Conservation (phyloP, 1,140 invertebrate genomes). For the Paraescarpia echinospica region DNA sequence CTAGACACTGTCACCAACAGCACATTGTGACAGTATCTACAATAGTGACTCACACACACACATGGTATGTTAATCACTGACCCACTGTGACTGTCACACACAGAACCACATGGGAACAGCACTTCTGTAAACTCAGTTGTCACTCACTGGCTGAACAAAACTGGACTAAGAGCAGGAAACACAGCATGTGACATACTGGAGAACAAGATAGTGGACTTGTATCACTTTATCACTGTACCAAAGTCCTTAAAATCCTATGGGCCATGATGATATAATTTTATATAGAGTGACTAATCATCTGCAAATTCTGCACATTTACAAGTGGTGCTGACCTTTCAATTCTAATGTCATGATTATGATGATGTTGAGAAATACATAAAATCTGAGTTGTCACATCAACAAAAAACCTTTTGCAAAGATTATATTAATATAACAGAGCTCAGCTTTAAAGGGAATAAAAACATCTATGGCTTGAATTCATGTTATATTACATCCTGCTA, state of each 20-base stretch:
- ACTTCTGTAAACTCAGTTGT: neutral
- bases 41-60: neutral
- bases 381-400: neutral
- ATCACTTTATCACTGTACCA: neutral
- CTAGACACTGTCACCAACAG: neutral
- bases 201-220: neutral
- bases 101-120: neutral
- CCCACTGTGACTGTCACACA: neutral
- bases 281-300: neutral
- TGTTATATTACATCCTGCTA: too few relatives aligned
- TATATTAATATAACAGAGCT: too few relatives aligned
- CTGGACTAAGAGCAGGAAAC: neutral
- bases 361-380: neutral
- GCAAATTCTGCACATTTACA: neutral
- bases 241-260: neutral
- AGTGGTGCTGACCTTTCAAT: neutral
- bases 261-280: neutral
- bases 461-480: too few relatives aligned
- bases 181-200: neutral
- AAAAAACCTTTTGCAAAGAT: neutral
- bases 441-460: too few relatives aligned
- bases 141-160: neutral
- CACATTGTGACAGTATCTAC: neutral
- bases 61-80: neutral
- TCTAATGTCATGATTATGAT: neutral